Base-by-base conservation (phyloP, 2,113 vertebrate genomes). In the Tapirus terrestris region DNA sequence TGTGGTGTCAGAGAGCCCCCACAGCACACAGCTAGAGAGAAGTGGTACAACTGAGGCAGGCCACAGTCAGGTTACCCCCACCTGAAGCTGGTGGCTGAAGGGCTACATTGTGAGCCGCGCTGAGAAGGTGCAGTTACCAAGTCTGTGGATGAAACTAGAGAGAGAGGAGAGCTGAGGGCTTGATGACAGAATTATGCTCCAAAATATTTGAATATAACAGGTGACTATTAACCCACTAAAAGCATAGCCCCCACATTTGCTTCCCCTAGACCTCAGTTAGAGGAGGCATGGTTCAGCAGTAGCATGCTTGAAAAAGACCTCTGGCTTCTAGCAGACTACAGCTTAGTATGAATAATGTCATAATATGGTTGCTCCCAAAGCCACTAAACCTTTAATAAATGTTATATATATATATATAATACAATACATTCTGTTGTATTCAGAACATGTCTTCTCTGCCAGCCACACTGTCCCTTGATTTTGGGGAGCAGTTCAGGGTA, bases 211-310 rank as follows among this genome's bases (percentile, higher is more conserved):
- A 65, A 10, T 89, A 0, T 43, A 70, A 51, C 45, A 56, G 58
- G 25, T n/a, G 76, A 53, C 31, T 56, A 5, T 33, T 3, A 39
- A 79, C 36, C 58, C 27, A 39, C 53, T 13, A 9, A 73, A 53
- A 16, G 51, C 9, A 9, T 25, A 39, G 9, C 17, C 51, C 31
- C 2, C 29, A 0, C 21, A 0, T 3, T 21, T 29, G 58, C n/a
- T 13, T 60, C 5, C 17, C 72, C 27, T 21, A 58, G 33, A 3
- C 70, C 51, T 79, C 13, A 16, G n/a, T 5, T 45, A 10, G n/a
- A 72, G 45, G 39, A 43, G 82, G 39, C 8, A 0, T 3, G 8
- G 2, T 16, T 53, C 21, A 61, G 0, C 12, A 13, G 9, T 17
- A 43, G 25, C 1, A 2, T 2, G 3, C 16, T 3, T 12, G 43